Base-by-base conservation (phyloP, 2,113 vertebrate species). In the Halcyon senegalensis region DNA sequence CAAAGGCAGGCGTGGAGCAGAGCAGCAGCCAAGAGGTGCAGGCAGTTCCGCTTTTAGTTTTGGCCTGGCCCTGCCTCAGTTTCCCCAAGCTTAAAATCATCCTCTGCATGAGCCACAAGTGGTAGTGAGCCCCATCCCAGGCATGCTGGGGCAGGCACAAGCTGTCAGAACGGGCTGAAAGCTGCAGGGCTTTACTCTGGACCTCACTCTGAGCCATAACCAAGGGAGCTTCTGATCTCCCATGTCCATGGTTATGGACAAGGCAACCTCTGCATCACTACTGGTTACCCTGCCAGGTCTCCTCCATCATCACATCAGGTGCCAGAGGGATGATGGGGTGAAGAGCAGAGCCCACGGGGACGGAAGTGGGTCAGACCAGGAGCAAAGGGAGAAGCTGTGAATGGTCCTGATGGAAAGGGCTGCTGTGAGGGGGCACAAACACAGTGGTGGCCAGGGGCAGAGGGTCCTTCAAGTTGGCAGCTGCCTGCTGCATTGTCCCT, bases 1-100 rank as follows among this genome's bases (percentile, higher is more conserved):
- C 58, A 4, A 0, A 4, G 58, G 27, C 53, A 41, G 55, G 16
- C 3, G 0, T 17, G 84, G 68, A 69, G 63, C 7, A 0, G 16
- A 55, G 62, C 13, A 7, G 48, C 33, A 37, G 50, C 35, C 7
- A 5, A 59, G 50, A 35, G 18, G 5, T 27, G 31, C 25, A 12
- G 41, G 10, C 27, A 66, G 33, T 43, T 53, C 73, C 5, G 33
- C 63, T 24, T 50, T 46, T 15, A 17, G 17, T 5, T 25, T 69
- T 31, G 44, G 23, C 23, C 33, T 69, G 35, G 41, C 25, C 8
- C 10, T 84, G 55, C 58, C 62, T 93, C 90, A 10, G 69, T 84
- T 85, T 93, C 24, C 48, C 24, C 51, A 56, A 2, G 16, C 37
- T 44, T 76, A 63, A 67, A 70, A 56, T 56, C 37, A 15, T 5